These are phyloP conservation scores for Plusia festucae DNA, from an alignment of 2,888 invertebrate species.

Conservation along the genomic window DNA sequence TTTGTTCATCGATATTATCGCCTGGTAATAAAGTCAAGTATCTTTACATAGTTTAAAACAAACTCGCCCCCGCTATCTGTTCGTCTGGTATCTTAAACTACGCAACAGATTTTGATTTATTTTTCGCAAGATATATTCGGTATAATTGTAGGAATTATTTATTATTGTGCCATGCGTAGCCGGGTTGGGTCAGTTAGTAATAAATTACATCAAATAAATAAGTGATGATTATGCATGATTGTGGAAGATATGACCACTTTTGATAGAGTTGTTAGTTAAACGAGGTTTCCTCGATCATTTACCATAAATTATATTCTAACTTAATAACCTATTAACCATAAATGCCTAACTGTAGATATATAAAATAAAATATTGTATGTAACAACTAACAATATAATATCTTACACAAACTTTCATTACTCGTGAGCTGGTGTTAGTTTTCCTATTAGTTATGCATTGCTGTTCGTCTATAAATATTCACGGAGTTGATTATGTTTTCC, in stretches of 20 bases:
- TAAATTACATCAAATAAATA: too few relatives aligned
- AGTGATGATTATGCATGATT: neutral
- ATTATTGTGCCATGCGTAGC: too few relatives aligned
- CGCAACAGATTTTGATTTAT: too few relatives aligned
- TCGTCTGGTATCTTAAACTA: too few relatives aligned
- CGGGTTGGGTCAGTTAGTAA: too few relatives aligned
- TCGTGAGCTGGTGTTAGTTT: constrained; percentile 29
- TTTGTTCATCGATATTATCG: too few relatives aligned
- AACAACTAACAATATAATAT: neutral
- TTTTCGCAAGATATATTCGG: too few relatives aligned
- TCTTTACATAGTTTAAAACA: too few relatives aligned
- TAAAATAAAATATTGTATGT: neutral
- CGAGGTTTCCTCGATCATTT: neutral
- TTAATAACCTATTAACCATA: neutral
- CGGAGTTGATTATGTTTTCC: constrained; percentile 31
- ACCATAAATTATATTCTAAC: neutral
- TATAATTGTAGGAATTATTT: too few relatives aligned
- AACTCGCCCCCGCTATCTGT: too few relatives aligned
- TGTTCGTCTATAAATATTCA: constrained; percentile 39
- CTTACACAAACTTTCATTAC: neutral
- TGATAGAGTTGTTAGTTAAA: neutral
- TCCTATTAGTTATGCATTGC: constrained; percentile 36
- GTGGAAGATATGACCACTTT: neutral
- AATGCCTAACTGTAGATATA: neutral
- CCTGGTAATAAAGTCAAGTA: too few relatives aligned